Base-by-base conservation (phyloP, 1,140 invertebrate species). In the Scaptomyza graminum region DNA sequence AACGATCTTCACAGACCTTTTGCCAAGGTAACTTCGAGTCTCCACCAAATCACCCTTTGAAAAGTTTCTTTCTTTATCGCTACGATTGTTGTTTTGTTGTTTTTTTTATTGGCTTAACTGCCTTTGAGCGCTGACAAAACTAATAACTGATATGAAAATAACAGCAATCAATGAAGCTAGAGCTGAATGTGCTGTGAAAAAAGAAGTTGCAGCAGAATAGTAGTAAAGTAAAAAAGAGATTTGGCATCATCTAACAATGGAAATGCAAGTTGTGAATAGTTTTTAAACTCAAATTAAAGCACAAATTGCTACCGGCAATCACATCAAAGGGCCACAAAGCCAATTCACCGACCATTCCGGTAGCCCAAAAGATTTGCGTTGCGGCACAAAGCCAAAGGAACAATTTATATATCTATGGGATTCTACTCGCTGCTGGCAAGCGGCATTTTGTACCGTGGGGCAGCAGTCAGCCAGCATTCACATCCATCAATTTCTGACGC, bases 401-500 rank as follows among this genome's bases (percentile, higher is more conserved):
- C 13, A 63, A 34, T 31, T 18, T 16, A 52, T 15, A 44, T 15
- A 46, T 44, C 37, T 56, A 56, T 43, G 16, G 22, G 18, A n/a
- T 41, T 57, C 41, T 56, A 44, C 18, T 57, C 25, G n/a, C n/a
- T n/a, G 31, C 37, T 12, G 34, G 3, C 9, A 3, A 22, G 18
- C 18, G 18, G 18, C 34, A 37, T 52, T 56, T 50, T 54, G 46
- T 44, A 44, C 59, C 44, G 47, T 34, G 31, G 31, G 31, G 31
- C 31, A 34, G 52, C 12, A 31, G 28, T 31, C 28, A 31, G 28
- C 83, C 83, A 78, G 75, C 84, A 83, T 74, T 74, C 81, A 90
- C 90, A 91, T 91, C 90, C 90, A 91, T 91, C 90, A 91, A 91
- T 84, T 90, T 91, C 89, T 91, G 90, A 90, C 85, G 90, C 90